A percentile compares a stretch with the other conserved stretches of the same genome.
Conservation (phyloP, 2,797 vertebrate genomes). For the Paguma larvata region DNA sequence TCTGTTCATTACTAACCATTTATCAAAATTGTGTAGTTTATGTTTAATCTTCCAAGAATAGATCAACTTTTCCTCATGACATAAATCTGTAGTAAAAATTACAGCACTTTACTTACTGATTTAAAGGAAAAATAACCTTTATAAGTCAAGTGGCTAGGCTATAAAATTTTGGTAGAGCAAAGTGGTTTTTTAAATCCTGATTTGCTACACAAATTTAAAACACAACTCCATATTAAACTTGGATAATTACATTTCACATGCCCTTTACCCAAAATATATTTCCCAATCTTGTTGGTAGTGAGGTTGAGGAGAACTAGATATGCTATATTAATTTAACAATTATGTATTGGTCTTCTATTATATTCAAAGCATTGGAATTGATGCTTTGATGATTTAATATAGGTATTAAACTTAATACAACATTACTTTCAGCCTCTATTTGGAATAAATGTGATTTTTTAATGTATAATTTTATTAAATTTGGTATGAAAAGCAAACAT, state of each 20-base stretch:
- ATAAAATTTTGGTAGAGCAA: not conserved
- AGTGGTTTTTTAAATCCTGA: slow-evolving; percentile 21
- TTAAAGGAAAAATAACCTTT: slow-evolving; percentile 25
- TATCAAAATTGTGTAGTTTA: slow-evolving; percentile 5
- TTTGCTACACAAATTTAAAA: slow-evolving; percentile 2
- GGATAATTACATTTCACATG: not conserved
- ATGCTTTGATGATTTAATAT: too few relatives aligned
- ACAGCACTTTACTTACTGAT: not conserved
- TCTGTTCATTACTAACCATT: slow-evolving; percentile 49
- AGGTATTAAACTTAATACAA: not conserved
- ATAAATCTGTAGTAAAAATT: slow-evolving; percentile 32
- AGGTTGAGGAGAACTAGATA: not conserved
- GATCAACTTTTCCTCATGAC: not conserved
- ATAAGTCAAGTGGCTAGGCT: not conserved
- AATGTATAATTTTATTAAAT: slow-evolving; percentile 15
- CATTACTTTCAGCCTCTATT: not conserved
- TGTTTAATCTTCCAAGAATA: slow-evolving; percentile 53
- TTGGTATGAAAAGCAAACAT: not conserved
- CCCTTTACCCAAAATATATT: not conserved
- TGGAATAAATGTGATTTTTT: not conserved
- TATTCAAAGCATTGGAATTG: not conserved
- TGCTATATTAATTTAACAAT: not conserved
- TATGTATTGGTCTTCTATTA: not conserved
- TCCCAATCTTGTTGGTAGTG: not conserved
- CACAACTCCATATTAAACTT: not conserved